Evolutionary conservation across 2,888 invertebrate species (phyloP).

Genomic region (Mallateleia sp.): DNA sequence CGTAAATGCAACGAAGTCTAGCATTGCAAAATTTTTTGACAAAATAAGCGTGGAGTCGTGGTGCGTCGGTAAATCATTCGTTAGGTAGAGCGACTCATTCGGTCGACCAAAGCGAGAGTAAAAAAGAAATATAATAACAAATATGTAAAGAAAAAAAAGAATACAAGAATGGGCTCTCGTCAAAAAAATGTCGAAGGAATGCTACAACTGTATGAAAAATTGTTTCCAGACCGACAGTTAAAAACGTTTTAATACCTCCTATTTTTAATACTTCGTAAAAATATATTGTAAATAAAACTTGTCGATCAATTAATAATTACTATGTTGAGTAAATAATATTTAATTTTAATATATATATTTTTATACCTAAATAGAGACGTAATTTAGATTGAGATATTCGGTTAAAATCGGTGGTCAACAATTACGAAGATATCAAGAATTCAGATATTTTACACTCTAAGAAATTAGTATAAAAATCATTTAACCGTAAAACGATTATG

Average conservation of each 20-base stretch:
- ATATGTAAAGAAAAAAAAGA: not conserved
- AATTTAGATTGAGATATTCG: too few relatives aligned
- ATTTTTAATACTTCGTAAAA: too few relatives aligned
- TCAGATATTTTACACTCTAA: too few relatives aligned
- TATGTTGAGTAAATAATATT: too few relatives aligned
- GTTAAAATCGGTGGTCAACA: too few relatives aligned
- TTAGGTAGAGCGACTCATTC: constrained; percentile 67
- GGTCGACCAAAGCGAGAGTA: constrained; percentile 77
- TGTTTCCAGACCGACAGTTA: constrained; percentile 90
- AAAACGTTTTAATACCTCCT: constrained; percentile 88
- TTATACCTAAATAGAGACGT: too few relatives aligned
- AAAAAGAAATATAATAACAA: not conserved
- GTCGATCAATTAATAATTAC: too few relatives aligned
- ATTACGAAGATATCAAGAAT: too few relatives aligned
- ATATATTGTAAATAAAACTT: too few relatives aligned
- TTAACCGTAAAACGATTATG: too few relatives aligned
- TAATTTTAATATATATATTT: too few relatives aligned
- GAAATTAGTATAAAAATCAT: too few relatives aligned
- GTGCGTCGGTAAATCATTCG: constrained; percentile 1
- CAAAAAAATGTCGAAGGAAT: constrained; percentile 79
- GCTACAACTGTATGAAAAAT: constrained; percentile 87
- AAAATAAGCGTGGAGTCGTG: constrained; percentile 22
- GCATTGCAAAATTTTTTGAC: not conserved
- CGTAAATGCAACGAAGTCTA: constrained; percentile 9
- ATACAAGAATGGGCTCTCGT: constrained; percentile 81